Percentiles rank a stretch among this genome's conserved stretches.
phyloP scores from a whole-genome alignment of 2,797 vertebrate species.

The Bovichtus variegatus region DNA sequence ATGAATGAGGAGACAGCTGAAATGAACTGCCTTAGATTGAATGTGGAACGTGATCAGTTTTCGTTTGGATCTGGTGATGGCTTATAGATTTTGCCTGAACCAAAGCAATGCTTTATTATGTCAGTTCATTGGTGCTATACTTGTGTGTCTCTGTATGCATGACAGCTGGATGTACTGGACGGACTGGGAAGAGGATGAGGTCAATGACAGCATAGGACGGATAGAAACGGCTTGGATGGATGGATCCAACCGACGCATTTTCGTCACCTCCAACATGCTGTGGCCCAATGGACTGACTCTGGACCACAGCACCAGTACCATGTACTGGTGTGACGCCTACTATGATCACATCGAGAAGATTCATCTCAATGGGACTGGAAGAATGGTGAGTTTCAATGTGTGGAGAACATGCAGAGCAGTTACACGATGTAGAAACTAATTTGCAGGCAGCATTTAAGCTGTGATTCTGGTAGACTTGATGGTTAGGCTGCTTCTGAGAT shows the following conservation, averaged over 20 bases:
- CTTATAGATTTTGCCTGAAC: background rate
- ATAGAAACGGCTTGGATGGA: slow-evolving; percentile 99
- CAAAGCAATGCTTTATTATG: background rate
- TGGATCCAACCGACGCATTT: slow-evolving; percentile 92
- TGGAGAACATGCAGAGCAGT: background rate
- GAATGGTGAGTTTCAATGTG: slow-evolving; percentile 87
- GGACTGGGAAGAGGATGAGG: slow-evolving; percentile 99
- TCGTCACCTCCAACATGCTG: slow-evolving; percentile 98
- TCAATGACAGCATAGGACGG: slow-evolving; percentile 96
- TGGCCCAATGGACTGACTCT: slow-evolving; percentile 98
- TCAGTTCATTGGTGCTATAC: slow-evolving; percentile 3
- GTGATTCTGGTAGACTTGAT: background rate
- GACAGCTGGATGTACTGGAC: slow-evolving; percentile 99
- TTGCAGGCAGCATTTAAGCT: background rate
- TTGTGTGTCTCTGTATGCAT: slow-evolving; percentile 16
- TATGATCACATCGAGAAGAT: slow-evolving; percentile 99
- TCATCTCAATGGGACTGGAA: slow-evolving; percentile 94
- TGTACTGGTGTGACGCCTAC: slow-evolving; percentile 99
- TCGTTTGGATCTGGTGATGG: slow-evolving; percentile 7
- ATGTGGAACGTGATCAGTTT: slow-evolving; percentile 21
- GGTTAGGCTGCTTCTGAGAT: background rate
- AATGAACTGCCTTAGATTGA: slow-evolving; percentile 28
- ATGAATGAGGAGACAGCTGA: slow-evolving; percentile 33
- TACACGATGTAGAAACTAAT: background rate
- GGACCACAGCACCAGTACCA: slow-evolving; percentile 89